Conservation (phyloP, 2,797 vertebrate genomes). For the Phoxinus dragarum region DNA sequence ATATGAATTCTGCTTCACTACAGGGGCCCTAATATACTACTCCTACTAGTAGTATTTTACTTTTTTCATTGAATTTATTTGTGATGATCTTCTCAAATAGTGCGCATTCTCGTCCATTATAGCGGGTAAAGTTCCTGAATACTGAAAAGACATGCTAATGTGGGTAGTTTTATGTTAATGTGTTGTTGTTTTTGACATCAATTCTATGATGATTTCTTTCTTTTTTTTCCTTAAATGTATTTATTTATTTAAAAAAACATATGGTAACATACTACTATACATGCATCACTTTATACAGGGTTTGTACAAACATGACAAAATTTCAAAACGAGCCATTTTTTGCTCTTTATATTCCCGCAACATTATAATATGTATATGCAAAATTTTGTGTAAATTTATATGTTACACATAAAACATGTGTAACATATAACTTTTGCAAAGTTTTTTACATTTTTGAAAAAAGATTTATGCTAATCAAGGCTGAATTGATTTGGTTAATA, state of each 20-base stretch:
- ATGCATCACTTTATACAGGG: not conserved
- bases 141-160: not conserved
- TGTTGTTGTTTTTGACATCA: not conserved
- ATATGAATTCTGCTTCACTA: not conserved
- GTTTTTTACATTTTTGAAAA: not conserved
- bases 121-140: not conserved
- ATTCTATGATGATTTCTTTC: not conserved
- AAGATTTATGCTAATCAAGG: not conserved
- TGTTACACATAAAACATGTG: too few relatives aligned
- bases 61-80: not conserved
- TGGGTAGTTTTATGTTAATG: not conserved
- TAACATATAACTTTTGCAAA: too few relatives aligned
- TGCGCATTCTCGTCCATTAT: not conserved
- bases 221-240: not conserved
- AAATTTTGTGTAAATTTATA: too few relatives aligned
- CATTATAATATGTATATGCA: too few relatives aligned
- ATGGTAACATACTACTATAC: too few relatives aligned
- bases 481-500: not conserved
- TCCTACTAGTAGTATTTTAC: not conserved
- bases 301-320: not conserved
- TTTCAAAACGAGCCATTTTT: not conserved
- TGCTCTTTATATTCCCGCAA: not conserved
- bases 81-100: not conserved
- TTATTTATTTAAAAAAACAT: not conserved
- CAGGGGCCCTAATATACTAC: not conserved